Evolutionary conservation across 2,113 vertebrate genomes (phyloP).

Genomic region (Sapajus apella): DNA sequence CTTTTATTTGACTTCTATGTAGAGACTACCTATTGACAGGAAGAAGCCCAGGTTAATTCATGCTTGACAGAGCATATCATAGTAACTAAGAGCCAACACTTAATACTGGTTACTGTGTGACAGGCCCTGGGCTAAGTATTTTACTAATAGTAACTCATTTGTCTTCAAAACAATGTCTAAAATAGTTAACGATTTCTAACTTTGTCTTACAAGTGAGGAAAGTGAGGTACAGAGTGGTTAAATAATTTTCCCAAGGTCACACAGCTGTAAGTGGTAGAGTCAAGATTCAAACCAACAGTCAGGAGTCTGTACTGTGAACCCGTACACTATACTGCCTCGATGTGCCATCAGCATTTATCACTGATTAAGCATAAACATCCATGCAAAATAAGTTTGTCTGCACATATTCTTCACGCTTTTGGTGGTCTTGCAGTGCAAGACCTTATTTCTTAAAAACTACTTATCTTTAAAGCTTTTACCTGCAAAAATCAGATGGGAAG

Average conservation of each 20-base stretch:
- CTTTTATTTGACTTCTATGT: not conserved
- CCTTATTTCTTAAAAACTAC: not conserved
- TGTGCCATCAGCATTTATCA: not conserved
- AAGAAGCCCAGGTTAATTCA: not conserved
- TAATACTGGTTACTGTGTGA: not conserved
- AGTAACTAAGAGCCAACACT: not conserved
- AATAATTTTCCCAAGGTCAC: not conserved
- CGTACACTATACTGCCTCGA: not conserved
- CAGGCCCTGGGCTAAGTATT: not conserved
- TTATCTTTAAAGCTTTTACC: conserved; percentile 83
- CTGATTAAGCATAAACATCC: not conserved
- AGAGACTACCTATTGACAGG: not conserved
- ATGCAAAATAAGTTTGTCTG: not conserved
- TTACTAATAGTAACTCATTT: not conserved
- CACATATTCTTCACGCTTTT: not conserved
- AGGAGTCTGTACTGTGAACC: not conserved
- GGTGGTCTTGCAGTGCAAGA: not conserved
- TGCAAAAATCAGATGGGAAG: conserved; percentile 97
- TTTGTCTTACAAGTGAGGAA: not conserved
- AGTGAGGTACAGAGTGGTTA: not conserved
- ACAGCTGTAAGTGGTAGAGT: not conserved
- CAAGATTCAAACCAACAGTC: not conserved
- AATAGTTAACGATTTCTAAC: not conserved
- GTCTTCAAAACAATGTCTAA: not conserved
- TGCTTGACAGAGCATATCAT: not conserved